Base-by-base conservation (phyloP, 2,888 invertebrate species). In the Homarus gammarus region DNA sequence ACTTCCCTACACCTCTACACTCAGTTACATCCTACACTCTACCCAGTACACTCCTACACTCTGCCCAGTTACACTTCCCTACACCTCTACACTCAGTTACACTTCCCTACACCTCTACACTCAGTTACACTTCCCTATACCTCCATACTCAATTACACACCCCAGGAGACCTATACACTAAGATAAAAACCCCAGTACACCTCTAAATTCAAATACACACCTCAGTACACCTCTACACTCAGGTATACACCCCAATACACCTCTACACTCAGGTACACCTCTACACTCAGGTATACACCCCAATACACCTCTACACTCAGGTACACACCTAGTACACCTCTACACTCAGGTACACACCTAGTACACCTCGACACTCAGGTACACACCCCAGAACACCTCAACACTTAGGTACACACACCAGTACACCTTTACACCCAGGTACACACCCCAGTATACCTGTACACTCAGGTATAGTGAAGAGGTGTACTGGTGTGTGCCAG, bases 141-240 rank as follows among this genome's bases (percentile, higher is more conserved):
- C 31, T n/a, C 31, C 38, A 61, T 6, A 61, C 18, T 33, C 18
- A 61, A 1, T 61, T 6, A 79, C 33, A 79, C 33, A 79, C 33
- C 31, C 33, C 56, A 18, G 61, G 33, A 79, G 33, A 79, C 33
- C 56, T 33, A 79, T 33, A 61, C 33, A 79, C 33, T 61, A 27
- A 61, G 3, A 61, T 10, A 61, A 2, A 61, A 2, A 6, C 27
- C 1, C 27, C 5, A 2, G 27, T 27, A 27, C 22, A 72, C 2
- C 33, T 3, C 2, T 36, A 36, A 2, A 72, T 36, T 2, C 15
- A 72, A 2, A 36, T 22, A 36, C 15, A 72, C 36, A 72, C 15
- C 33, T 12, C 2, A 6, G 36, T 12, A 72, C 36, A 72, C n/a
- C 33, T 31, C n/a, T 27, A 33, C 27, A 51, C 0, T 0, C 22